Base-by-base conservation (phyloP, 2,888 invertebrate species). In the Harmothoe impar region DNA sequence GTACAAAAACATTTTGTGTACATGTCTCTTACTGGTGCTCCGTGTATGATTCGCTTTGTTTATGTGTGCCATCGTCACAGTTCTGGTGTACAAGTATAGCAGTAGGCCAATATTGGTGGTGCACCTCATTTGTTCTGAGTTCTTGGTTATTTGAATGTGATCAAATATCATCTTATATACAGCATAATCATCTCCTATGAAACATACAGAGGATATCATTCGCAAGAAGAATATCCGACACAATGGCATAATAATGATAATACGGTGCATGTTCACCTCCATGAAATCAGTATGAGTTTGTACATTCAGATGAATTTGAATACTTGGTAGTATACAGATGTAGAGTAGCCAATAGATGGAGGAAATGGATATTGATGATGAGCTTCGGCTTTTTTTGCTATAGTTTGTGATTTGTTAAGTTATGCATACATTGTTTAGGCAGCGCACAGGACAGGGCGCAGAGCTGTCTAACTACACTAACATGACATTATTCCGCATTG, bases 321-420 rank as follows among this genome's bases (percentile, higher is more conserved):
- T 81, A 81, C 5, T 20, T 81, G n/a, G 43, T 81, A 81, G 81
- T 43, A 20, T 33, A n/a, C 31, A 31, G 10, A 62, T 62, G 15
- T 72, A 81, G 81, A 20, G 35, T 81, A 81, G 81, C 33, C 15
- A 33, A 20, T 62, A 62, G 62, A n/a, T 62, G 62, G 62, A 43
- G 43, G 35, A 81, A 35, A 17, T 81, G 33, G 43, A 43, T 20
- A 35, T 23, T n/a, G n/a, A n/a, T 35, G 35, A 35, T 81, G 43
- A 81, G 33, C 35, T n/a, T 81, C n/a, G 72, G 72, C 72, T 72
- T 29, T 43, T n/a, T n/a, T 72, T 72, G 72, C 72, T 72, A 72
- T 72, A 29, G 72, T 72, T 72, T 72, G 72, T 72, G 29, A 72
- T 72, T 72, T 25, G 72, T 81, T 81, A 33, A 81, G 81, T 81